phyloP scores from a whole-genome alignment of 2,888 invertebrate genomes.

The Cataglyphis cursor region DNA sequence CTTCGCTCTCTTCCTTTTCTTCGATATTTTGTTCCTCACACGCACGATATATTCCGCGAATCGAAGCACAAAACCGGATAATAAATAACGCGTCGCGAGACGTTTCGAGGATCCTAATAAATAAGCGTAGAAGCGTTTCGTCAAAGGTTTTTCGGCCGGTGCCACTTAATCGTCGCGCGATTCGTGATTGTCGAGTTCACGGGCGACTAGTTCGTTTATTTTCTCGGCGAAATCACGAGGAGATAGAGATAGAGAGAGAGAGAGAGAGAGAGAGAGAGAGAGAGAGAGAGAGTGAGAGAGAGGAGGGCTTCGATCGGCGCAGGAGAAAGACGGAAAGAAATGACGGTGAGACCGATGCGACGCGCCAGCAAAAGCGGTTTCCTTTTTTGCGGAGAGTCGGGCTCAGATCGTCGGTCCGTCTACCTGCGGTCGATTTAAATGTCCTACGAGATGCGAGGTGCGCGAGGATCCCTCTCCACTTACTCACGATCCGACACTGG shows the following conservation, averaged over 20 bases:
- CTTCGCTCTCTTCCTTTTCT: neutral
- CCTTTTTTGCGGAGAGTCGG: conserved; percentile 39
- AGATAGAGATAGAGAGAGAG: conserved; percentile 17
- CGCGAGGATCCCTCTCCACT: conserved; percentile 62
- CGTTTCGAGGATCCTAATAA: conserved; percentile 66
- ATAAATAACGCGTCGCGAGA: conserved; percentile 56
- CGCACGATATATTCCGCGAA: conserved; percentile 29
- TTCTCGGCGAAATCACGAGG: conserved; percentile 19
- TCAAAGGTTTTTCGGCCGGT: conserved; percentile 14
- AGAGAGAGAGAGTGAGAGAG: no score
- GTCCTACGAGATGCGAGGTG: conserved; percentile 65
- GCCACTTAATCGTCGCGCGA: conserved; percentile 42
- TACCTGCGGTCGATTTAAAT: conserved; percentile 72
- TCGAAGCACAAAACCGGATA: conserved; percentile 58
- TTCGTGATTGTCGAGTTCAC: conserved; percentile 33
- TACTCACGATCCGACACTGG: conserved; percentile 84
- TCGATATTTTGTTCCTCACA: conserved; percentile 15
- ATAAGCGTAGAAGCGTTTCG: conserved; percentile 73
- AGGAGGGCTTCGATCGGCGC: neutral
- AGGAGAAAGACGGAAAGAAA: neutral
- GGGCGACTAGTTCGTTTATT: conserved; percentile 33
- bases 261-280: neutral
- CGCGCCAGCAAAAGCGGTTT: conserved; percentile 49
- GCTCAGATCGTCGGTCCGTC: conserved; percentile 16
- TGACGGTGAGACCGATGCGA: neutral